Evolutionary conservation across 2,797 vertebrate genomes (phyloP).

Genomic region (Lacerta viridis): DNA sequence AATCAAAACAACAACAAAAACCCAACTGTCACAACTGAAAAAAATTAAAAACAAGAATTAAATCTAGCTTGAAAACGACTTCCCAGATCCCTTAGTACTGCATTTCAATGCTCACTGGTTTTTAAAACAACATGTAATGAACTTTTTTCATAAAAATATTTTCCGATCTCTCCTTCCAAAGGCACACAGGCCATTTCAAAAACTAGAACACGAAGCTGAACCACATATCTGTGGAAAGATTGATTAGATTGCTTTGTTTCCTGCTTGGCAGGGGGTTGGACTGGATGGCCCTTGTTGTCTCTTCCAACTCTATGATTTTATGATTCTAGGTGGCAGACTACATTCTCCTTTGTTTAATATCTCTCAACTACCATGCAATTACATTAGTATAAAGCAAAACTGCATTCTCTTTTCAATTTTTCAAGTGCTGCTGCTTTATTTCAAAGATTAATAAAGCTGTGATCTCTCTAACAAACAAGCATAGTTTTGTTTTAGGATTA

Average conservation of each 20-base stretch:
- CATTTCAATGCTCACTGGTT: not conserved
- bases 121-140: not conserved
- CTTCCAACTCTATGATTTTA: no score
- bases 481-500: conserved; percentile 52
- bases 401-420: not conserved
- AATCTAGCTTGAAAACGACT: not conserved
- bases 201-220: not conserved
- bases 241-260: not conserved
- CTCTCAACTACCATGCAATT: not conserved
- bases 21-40: no score
- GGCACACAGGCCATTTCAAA: not conserved
- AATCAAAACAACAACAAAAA: no score
- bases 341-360: not conserved
- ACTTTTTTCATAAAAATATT: not conserved
- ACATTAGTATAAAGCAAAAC: not conserved
- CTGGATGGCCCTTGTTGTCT: no score
- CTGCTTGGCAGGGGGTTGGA: no score
- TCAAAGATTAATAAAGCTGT: conserved; percentile 54
- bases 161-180: not conserved
- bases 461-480: conserved; percentile 29
- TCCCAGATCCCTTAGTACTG: not conserved
- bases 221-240: not conserved
- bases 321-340: not conserved
- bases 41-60: not conserved
- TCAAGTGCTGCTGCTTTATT: conserved; percentile 34